Conservation (phyloP, 2,113 vertebrate genomes). For the Gymnobelideus leadbeateri region DNA sequence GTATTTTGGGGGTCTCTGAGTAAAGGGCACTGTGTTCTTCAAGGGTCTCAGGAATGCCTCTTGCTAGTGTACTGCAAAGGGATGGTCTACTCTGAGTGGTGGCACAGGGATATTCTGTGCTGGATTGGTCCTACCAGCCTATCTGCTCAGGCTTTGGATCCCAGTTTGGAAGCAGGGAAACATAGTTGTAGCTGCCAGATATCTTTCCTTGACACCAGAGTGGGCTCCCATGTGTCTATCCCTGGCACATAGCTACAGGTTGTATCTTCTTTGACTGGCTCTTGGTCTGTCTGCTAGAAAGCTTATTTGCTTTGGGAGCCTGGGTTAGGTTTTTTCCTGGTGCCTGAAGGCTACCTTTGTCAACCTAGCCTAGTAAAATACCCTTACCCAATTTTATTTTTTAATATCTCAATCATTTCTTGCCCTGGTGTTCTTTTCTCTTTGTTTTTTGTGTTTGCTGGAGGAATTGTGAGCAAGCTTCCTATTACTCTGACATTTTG, state of each 20-base stretch:
- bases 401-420: background rate
- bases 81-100: background rate
- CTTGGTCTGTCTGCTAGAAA: background rate
- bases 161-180: background rate
- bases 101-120: background rate
- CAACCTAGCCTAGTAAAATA: background rate
- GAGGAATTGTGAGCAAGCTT: background rate
- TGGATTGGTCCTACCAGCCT: background rate
- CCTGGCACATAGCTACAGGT: background rate
- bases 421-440: background rate
- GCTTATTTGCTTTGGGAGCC: background rate
- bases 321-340: background rate
- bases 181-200: background rate
- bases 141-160: background rate
- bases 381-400: background rate
- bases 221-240: background rate
- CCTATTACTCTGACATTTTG: background rate
- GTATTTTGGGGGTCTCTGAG: background rate
- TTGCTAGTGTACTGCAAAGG: no score
- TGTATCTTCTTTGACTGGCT: background rate
- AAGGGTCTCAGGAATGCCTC: background rate
- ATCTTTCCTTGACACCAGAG: background rate
- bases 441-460: background rate
- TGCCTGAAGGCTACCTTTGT: background rate
- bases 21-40: background rate